Percentiles rank a stretch among this genome's conserved stretches.
These are phyloP conservation scores for Arrhamphus sclerolepis DNA, from an alignment of 2,797 vertebrate species.

Conservation along the genomic window DNA sequence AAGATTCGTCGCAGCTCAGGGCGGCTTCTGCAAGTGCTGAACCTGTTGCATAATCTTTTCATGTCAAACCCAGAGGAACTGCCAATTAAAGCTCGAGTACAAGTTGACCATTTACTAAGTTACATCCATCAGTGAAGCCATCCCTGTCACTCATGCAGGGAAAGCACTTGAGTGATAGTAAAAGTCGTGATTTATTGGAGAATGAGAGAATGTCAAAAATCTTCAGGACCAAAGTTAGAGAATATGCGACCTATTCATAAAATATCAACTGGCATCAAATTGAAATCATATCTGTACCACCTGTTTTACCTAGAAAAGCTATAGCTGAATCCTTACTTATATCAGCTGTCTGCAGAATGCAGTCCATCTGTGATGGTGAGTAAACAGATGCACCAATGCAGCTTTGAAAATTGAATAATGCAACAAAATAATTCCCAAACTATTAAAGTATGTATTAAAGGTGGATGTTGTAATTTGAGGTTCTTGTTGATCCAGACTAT, in stretches of 20 bases:
- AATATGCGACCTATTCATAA: background rate
- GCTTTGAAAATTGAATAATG: too few species aligned
- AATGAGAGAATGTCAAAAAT: too few species aligned
- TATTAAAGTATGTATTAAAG: background rate
- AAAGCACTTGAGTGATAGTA: background rate
- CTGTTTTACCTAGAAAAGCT: too few species aligned
- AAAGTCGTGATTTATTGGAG: too few species aligned
- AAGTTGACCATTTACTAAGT: conserved; percentile 27
- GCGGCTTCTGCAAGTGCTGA: conserved; percentile 42
- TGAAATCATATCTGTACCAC: too few species aligned
- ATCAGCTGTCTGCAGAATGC: too few species aligned
- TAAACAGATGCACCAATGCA: background rate
- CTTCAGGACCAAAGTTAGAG: conserved; percentile 23
- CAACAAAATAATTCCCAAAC: background rate
- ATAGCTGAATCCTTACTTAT: too few species aligned
- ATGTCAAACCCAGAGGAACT: conserved; percentile 38
- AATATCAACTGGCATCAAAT: too few species aligned
- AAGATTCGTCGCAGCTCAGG: conserved; percentile 15
- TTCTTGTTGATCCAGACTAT: conserved; percentile 39
- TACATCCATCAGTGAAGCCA: conserved; percentile 13
- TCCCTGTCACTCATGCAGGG: conserved; percentile 7
- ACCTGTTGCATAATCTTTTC: conserved; percentile 81
- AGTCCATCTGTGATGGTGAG: background rate
- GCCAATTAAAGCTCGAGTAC: conserved; percentile 11
- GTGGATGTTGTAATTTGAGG: conserved; percentile 13